Evolutionary conservation across 2,113 vertebrate species (phyloP), one percentile per base, ranked within the genome.

Genomic region (Poecile atricapillus): DNA sequence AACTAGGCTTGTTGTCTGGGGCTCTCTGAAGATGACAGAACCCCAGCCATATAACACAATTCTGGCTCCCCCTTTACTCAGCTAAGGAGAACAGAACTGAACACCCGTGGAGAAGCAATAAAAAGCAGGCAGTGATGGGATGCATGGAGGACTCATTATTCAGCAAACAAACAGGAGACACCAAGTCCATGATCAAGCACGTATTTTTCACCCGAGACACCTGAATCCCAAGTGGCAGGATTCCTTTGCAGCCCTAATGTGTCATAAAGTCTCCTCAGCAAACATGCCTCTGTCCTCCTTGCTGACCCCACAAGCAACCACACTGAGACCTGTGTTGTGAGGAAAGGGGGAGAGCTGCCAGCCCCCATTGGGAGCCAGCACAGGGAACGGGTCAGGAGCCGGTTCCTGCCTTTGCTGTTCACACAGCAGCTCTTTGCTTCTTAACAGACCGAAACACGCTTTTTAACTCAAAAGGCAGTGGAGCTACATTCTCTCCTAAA

Each of bases 281-380:
- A 78, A 46, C 1, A 0, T 21, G 53, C 25, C 23, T 55, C 37
- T 44, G 49, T 70, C 19, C 31, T 79, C 41, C 50, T 30, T 0
- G 0, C 19, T 22, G 63, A 70, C 2, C 67, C 46, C 63, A 27
- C 18, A 56, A 33, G 35, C 1, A 0, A 16, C 59, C 46, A 46
- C 0, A 0, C 28, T 6, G 27, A 86, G 35, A 50, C 33, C 20
- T 10, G 49, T 9, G 9, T 25, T 37, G 43, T 13, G 11, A 64
- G 8, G 35, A 70, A 62, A 21, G 9, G 18, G 11, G 8, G 5
- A 55, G 17, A 75, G 65, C 3, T 70, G 41, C 53, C 2, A 3
- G 28, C 15, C n/a, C n/a, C 27, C 50, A 27, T 0, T 0, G 12
- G 2, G 9, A 74, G 41, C 12, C 31, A 59, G 43, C 0, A 0